phyloP scores from a whole-genome alignment of 2,888 invertebrate genomes.

The Disparrhopalites patrizii region DNA sequence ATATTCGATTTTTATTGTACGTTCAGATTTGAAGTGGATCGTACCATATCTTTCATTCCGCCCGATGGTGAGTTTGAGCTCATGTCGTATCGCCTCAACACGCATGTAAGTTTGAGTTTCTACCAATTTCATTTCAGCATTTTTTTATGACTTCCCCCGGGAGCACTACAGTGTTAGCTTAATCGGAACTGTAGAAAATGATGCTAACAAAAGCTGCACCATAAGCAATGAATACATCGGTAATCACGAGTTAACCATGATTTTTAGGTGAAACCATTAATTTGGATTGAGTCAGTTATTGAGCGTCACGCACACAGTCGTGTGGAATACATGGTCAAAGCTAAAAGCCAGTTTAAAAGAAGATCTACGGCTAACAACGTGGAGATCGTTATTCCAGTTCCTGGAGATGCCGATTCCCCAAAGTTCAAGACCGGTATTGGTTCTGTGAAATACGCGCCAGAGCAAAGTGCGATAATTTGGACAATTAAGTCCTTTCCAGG shows the following conservation, averaged over 20 bases:
- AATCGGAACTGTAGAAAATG: background rate
- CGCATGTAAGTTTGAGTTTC: slow-evolving; percentile 64
- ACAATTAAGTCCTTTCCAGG: slow-evolving; percentile 96
- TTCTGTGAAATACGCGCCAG: slow-evolving; percentile 94
- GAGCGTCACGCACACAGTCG: slow-evolving; percentile 95
- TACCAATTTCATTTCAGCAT: background rate
- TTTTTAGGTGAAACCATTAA: slow-evolving; percentile 75
- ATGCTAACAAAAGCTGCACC: too few species aligned
- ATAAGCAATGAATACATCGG: background rate
- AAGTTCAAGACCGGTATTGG: slow-evolving; percentile 98
- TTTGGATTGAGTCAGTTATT: slow-evolving; percentile 99
- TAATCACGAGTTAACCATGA: background rate
- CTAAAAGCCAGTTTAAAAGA: slow-evolving; percentile 95
- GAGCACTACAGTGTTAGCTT: background rate
- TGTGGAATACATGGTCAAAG: slow-evolving; percentile 99
- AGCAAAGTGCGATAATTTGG: slow-evolving; percentile 96
- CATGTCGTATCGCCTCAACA: slow-evolving; percentile 96
- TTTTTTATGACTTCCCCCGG: background rate
- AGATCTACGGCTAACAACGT: slow-evolving; percentile 98
- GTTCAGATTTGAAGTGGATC: slow-evolving; percentile 82
- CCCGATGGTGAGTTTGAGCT: slow-evolving; percentile 99
- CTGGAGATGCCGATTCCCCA: slow-evolving; percentile 93
- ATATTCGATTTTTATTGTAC: slow-evolving; percentile 7
- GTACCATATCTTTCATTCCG: slow-evolving; percentile 97
- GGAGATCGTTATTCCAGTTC: slow-evolving; percentile 93